These are phyloP conservation scores for Hybognathus amarus DNA, from an alignment of 2,797 vertebrate genomes.

Conservation along the genomic window DNA sequence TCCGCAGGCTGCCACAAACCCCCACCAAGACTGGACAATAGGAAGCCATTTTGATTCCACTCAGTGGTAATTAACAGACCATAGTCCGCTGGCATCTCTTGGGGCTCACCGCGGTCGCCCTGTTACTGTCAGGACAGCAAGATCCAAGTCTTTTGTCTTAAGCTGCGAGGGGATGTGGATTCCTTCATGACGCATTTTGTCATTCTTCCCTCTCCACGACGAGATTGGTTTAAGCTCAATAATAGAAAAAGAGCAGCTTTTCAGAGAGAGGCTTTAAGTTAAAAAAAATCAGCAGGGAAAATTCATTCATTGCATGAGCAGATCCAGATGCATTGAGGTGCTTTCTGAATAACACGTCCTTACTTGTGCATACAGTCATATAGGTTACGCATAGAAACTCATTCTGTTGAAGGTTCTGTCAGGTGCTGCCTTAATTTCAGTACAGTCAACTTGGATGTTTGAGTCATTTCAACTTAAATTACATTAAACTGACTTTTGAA, in stretches of 20 bases:
- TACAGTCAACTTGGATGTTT: too few relatives aligned
- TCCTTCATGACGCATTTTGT: constrained; percentile 76
- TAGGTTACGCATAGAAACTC: neutral
- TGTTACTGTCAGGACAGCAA: constrained; percentile 70
- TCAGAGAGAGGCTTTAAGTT: constrained; percentile 51
- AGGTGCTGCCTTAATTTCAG: too few relatives aligned
- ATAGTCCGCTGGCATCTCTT: constrained; percentile 74
- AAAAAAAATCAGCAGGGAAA: constrained; percentile 50
- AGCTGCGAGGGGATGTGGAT: constrained; percentile 75
- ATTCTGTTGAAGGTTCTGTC: neutral
- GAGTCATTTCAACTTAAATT: too few relatives aligned
- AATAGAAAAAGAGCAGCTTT: constrained; percentile 70
- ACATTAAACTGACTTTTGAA: too few relatives aligned
- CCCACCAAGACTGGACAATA: constrained; percentile 76
- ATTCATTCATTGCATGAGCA: constrained; percentile 34
- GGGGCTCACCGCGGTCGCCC: constrained; percentile 73
- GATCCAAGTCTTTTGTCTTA: constrained; percentile 75
- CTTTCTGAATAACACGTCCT: neutral
- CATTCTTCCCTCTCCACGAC: constrained; percentile 69
- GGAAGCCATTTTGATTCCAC: constrained; percentile 78
- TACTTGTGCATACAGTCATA: neutral
- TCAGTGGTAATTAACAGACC: constrained; percentile 79
- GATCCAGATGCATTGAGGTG: neutral
- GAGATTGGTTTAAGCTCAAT: constrained; percentile 55
- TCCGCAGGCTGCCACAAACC: constrained; percentile 75